Conservation (phyloP, 2,888 invertebrate species). For the Macropis europaea region DNA sequence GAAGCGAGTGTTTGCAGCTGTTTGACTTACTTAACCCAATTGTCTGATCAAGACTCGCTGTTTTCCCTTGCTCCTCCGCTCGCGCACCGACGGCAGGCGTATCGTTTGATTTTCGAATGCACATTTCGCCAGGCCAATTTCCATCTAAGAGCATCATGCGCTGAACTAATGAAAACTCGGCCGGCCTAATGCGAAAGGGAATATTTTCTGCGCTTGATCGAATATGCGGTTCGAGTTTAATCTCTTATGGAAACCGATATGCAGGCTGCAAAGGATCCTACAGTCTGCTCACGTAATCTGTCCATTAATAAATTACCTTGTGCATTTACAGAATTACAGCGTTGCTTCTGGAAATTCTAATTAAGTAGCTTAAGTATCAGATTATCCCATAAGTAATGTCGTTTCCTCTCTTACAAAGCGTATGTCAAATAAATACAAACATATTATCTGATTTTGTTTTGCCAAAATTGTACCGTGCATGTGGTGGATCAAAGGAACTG, state of each 20-base stretch:
- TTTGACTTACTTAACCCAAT: slow-evolving; percentile 71
- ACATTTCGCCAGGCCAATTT: slow-evolving; percentile 13
- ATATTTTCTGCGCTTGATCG: slow-evolving; percentile 26
- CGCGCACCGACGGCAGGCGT: slow-evolving; percentile 30
- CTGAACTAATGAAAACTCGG: background rate
- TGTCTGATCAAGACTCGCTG: slow-evolving; percentile 59
- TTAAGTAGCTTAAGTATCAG: too few species aligned
- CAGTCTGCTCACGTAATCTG: slow-evolving; percentile 4
- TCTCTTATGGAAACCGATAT: slow-evolving; percentile 34
- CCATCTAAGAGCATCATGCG: background rate
- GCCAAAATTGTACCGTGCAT: too few species aligned
- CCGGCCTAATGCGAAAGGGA: slow-evolving; percentile 11
- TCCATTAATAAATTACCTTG: slow-evolving; percentile 23
- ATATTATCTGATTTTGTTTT: too few species aligned
- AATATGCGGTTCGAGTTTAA: slow-evolving; percentile 31
- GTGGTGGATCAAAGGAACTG: too few species aligned
- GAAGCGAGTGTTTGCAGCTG: slow-evolving; percentile 47
- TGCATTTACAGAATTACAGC: background rate
- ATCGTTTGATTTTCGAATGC: slow-evolving; percentile 24
- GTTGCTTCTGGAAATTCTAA: background rate
- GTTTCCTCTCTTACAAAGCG: too few species aligned
- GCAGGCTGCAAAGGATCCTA: slow-evolving; percentile 22
- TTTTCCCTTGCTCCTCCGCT: slow-evolving; percentile 28
- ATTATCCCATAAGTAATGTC: too few species aligned
- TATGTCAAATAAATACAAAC: too few species aligned